Conservation (phyloP, 2,797 vertebrate genomes). For the Erpetoichthys calabaricus region DNA sequence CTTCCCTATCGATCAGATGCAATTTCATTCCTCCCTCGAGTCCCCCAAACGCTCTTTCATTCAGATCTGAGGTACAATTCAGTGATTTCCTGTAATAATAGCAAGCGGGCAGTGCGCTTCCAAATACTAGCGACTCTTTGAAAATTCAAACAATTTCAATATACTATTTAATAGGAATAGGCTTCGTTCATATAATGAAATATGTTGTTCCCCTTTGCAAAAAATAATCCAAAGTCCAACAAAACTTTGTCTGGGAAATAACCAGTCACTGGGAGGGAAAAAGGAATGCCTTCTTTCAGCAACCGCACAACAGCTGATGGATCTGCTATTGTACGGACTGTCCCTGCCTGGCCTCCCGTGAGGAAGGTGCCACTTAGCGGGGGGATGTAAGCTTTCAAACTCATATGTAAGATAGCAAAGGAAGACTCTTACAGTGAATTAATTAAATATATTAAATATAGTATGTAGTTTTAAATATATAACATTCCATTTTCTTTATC, state of each 20-base stretch:
- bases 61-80: too few species aligned
- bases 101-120: too few species aligned
- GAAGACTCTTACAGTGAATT: neutral
- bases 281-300: constrained; percentile 19
- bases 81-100: too few species aligned
- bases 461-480: too few species aligned
- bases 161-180: too few species aligned
- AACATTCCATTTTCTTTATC: too few species aligned
- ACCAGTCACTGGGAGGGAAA: constrained; percentile 10
- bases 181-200: too few species aligned
- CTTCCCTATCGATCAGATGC: constrained; percentile 30
- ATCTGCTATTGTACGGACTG: constrained; percentile 17
- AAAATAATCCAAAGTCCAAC: neutral
- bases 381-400: neutral
- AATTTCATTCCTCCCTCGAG: constrained; percentile 47
- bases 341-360: constrained; percentile 21
- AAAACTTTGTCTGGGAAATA: constrained; percentile 11
- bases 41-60: neutral
- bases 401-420: neutral
- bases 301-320: constrained; percentile 43
- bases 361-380: constrained; percentile 37
- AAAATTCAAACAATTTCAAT: too few species aligned
- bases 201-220: too few species aligned
- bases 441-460: neutral
- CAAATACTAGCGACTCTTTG: too few species aligned